Base-by-base conservation (phyloP, 2,888 invertebrate genomes). In the Agriopis marginaria region DNA sequence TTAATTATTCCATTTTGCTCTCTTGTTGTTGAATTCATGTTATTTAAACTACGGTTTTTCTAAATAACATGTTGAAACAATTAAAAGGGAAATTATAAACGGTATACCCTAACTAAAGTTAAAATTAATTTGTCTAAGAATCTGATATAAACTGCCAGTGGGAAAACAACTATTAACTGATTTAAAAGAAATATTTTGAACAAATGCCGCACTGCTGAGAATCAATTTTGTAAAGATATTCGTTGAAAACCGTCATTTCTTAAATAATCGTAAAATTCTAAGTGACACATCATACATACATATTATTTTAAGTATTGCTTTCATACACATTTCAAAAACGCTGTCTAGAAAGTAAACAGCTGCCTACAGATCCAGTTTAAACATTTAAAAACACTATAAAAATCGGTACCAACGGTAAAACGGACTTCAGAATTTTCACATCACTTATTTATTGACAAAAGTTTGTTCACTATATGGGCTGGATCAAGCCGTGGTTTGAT, bases 391-490 rank as follows among this genome's bases (percentile, higher is more conserved):
- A 55, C 50, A 68, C 60, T 68, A 64, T 63, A 68, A 55, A 66
- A 63, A 68, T 51, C 32, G 61, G 58, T 63, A 68, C 45, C 56
- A 58, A 45, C 23, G 58, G 45, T 58, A 67, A 32, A 67, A 47
- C 58, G 50, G 50, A 58, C 60, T 64, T 58, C 55, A 44, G 50
- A 62, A 68, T 56, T 60, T 62, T 69, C 65, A 66, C 70, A 54
- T 70, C 63, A 70, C 70, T 63, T 62, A 63, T 54, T 58, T n/a
- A 51, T 62, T 44, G 66, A 54, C 66, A 69, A 75, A 65, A 68
- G 71, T 76, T 74, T 74, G 71, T 75, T 68, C 71, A 66, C 72
- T 68, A 67, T 71, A 59, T 44, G 23, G 60, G 68, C 70, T 61
- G 61, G 49, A 40, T 55, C 17, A 64, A 39, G 45, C 63, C 65